Evolutionary conservation across 2,113 vertebrate species (phyloP), one percentile per base, ranked within the genome.

Genomic region (Plestiodon gilberti): DNA sequence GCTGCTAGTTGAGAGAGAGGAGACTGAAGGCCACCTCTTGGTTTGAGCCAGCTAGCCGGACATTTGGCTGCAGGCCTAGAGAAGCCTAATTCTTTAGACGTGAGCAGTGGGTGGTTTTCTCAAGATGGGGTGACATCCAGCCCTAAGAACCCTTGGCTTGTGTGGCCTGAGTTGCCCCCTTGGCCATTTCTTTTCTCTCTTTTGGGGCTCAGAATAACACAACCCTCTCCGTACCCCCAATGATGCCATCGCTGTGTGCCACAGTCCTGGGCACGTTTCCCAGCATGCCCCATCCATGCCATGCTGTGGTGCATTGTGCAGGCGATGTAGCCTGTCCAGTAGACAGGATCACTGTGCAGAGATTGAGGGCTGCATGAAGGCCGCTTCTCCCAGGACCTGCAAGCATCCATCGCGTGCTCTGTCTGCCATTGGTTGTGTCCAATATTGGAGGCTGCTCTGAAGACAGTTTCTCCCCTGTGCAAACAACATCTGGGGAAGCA

Each of bases 391-490:
- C 43, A 48, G 43, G 43, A 48, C 8, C 43, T 5, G 43, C 43
- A 48, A 48, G 8, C 43, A 48, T 48, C 43, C 43, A 8, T 4
- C 4, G 43, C 4, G 4, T 48, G 4, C 8, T 48, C 4, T 48
- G 43, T 48, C 43, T 48, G 8, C 9, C 64, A 4, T 62, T 23
- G 79, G n/a, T 48, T 48, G 43, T 8, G 8, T 48, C 2, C 4
- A 30, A 7, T 83, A 70, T 1, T 30, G 33, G 1, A 35, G 10
- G 43, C 8, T 73, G 30, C 52, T 88, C 59, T 65, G 28, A 83
- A 74, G 83, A 90, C 78, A 75, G 18, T 17, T 74, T 90, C 3
- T 82, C 78, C 74, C 18, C 25, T 78, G 4, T 28, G 2, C 64
- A 69, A 84, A 17, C 88, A 64, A 59, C 0, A 69, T 14, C 73